Percentiles rank a stretch among this genome's conserved stretches.
These are phyloP conservation scores for Kuschelorhynchus macadamiae DNA, from an alignment of 2,888 invertebrate genomes.

Conservation along the genomic window DNA sequence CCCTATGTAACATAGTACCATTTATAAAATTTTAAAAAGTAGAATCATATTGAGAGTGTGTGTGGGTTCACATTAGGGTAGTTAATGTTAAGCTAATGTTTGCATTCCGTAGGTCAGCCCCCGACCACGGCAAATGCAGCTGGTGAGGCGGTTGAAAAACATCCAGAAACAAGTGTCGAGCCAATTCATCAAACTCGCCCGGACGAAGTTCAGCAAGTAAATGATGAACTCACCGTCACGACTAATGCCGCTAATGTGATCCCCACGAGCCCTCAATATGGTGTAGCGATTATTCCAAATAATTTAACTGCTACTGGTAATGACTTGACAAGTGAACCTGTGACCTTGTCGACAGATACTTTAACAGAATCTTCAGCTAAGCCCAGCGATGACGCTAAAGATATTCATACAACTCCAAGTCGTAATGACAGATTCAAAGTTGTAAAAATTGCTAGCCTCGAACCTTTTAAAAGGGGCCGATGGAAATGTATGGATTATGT, in stretches of 20 bases:
- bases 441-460: conserved; percentile 83
- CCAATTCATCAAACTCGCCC: conserved; percentile 54
- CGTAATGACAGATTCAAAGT: conserved; percentile 80
- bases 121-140: conserved; percentile 67
- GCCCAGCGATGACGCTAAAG: conserved; percentile 71
- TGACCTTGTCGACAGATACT: conserved; percentile 48
- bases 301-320: conserved; percentile 49
- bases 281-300: conserved; percentile 74
- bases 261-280: conserved; percentile 77
- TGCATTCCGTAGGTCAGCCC: conserved; percentile 68
- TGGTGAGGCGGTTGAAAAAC: conserved; percentile 58
- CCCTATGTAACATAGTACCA: no score
- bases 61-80: conserved; percentile 50
- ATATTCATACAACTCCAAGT: conserved; percentile 71
- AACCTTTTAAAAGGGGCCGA: conserved; percentile 81
- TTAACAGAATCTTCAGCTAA: conserved; percentile 61
- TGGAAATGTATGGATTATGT: conserved; percentile 86
- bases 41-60: conserved; percentile 38
- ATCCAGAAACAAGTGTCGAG: conserved; percentile 55
- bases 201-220: conserved; percentile 56
- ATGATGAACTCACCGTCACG: conserved; percentile 55
- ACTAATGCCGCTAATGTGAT: conserved; percentile 70
- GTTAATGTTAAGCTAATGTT: conserved; percentile 45
- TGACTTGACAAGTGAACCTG: conserved; percentile 64
- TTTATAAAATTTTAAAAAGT: no score